Evolutionary conservation across 2,797 vertebrate species (phyloP).

Genomic region (Ceryle rudis): DNA sequence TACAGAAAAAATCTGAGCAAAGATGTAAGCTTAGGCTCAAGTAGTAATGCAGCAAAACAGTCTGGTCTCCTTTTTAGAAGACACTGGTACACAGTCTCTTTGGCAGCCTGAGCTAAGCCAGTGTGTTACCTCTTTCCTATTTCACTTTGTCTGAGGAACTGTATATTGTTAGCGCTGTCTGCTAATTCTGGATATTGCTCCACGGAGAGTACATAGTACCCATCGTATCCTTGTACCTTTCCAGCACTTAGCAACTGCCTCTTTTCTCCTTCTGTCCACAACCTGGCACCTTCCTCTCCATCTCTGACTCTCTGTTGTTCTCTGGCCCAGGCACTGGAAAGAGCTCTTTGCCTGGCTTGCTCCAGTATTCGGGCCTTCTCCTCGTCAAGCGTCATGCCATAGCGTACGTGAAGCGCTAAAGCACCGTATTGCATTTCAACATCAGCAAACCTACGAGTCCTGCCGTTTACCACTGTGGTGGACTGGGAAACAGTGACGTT

Average conservation of each 20-base stretch:
- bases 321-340: slow-evolving; percentile 91
- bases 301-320: slow-evolving; percentile 95
- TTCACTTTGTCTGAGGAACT: slow-evolving; percentile 98
- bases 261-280: slow-evolving; percentile 98
- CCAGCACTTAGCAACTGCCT: slow-evolving; percentile 95
- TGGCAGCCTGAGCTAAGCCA: slow-evolving; percentile 84
- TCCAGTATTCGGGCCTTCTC: slow-evolving; percentile 94
- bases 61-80: slow-evolving; percentile 77
- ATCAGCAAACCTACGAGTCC: slow-evolving; percentile 96
- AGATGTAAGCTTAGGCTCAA: slow-evolving; percentile 87
- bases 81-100: slow-evolving; percentile 82
- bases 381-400: slow-evolving; percentile 95
- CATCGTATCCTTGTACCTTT: slow-evolving; percentile 95
- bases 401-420: slow-evolving; percentile 93
- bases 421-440: slow-evolving; percentile 93
- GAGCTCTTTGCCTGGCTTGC: slow-evolving; percentile 93
- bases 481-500: slow-evolving; percentile 98
- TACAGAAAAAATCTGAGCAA: slow-evolving; percentile 90
- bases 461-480: slow-evolving; percentile 93
- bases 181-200: slow-evolving; percentile 99
- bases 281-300: slow-evolving; percentile 93
- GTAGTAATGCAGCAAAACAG: slow-evolving; percentile 88
- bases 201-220: slow-evolving; percentile 98
- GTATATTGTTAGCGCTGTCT: slow-evolving; percentile 97
- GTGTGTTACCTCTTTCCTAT: slow-evolving; percentile 98